Conservation (phyloP, 2,888 invertebrate species). For the Sturmia bella region DNA sequence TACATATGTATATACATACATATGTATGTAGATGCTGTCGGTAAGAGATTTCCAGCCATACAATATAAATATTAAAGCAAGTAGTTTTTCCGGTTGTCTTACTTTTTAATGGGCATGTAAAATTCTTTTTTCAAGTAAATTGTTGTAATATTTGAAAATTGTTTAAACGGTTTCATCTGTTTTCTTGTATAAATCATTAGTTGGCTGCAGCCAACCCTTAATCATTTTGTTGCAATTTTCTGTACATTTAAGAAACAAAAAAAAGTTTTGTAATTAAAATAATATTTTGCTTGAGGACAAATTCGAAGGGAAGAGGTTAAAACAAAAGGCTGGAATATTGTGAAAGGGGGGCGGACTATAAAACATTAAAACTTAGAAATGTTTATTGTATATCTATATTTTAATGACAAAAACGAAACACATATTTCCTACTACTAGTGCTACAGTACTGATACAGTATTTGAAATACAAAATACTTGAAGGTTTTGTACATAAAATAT, state of each 20-base stretch:
- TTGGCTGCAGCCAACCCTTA: slow-evolving; percentile 40
- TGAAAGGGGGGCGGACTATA: neutral
- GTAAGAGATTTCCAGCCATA: slow-evolving; percentile 33
- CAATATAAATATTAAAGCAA: slow-evolving; percentile 22
- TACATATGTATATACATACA: neutral
- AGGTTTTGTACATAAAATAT: too few relatives aligned
- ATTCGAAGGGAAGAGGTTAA: neutral
- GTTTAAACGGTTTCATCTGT: slow-evolving; percentile 36
- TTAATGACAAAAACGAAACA: too few relatives aligned
- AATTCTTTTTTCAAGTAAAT: slow-evolving; percentile 49
- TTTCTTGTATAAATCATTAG: slow-evolving; percentile 28
- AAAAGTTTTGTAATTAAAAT: slow-evolving; percentile 2
- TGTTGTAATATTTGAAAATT: slow-evolving; percentile 45
- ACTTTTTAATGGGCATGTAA: slow-evolving; percentile 49
- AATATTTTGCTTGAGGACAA: neutral
- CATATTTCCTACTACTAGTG: too few relatives aligned
- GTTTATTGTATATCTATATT: too few relatives aligned
- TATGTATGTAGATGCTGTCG: too few relatives aligned
- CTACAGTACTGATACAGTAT: too few relatives aligned
- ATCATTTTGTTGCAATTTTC: neutral
- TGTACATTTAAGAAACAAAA: neutral
- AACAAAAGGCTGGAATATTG: neutral
- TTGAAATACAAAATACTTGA: too few relatives aligned
- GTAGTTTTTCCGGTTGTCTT: slow-evolving; percentile 64
- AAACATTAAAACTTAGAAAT: too few relatives aligned